Conservation (phyloP, 2,888 invertebrate genomes). For the Bruchidius siliquastri region DNA sequence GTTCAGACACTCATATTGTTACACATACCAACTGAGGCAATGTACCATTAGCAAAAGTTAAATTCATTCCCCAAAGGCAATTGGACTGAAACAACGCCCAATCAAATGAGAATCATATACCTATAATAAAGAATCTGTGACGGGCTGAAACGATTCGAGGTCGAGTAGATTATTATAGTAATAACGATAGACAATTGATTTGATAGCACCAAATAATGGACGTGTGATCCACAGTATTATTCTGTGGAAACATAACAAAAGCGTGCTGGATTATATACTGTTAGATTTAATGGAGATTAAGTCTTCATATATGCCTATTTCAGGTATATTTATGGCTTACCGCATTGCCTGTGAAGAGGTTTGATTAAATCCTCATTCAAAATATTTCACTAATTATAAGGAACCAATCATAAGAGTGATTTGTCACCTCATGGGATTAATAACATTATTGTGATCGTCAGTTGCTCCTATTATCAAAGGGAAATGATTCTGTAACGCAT, state of each 20-base stretch:
- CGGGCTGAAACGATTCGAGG: neutral
- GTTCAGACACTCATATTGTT: no score
- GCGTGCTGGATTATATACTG: neutral
- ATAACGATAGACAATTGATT: neutral
- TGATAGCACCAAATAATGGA: neutral
- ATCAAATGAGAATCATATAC: neutral
- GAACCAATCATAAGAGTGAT: no score
- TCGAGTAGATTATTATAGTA: neutral
- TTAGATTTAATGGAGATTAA: neutral
- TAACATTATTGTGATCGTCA: no score
- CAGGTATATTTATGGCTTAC: no score
- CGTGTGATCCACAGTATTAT: neutral
- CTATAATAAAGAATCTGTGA: neutral
- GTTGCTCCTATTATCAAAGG: no score
- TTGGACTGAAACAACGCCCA: neutral
- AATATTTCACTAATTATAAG: no score
- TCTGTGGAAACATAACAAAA: neutral
- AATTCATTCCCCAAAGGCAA: neutral
- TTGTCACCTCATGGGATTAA: no score
- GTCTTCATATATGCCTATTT: no score
- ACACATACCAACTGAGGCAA: no score
- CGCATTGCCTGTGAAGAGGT: no score
- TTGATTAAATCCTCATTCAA: no score
- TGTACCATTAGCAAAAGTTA: neutral
- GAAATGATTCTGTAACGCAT: no score